Evolutionary conservation across 2,888 invertebrate genomes (phyloP), one percentile per base, ranked within the genome.

Genomic region (Thymelicus acteon): DNA sequence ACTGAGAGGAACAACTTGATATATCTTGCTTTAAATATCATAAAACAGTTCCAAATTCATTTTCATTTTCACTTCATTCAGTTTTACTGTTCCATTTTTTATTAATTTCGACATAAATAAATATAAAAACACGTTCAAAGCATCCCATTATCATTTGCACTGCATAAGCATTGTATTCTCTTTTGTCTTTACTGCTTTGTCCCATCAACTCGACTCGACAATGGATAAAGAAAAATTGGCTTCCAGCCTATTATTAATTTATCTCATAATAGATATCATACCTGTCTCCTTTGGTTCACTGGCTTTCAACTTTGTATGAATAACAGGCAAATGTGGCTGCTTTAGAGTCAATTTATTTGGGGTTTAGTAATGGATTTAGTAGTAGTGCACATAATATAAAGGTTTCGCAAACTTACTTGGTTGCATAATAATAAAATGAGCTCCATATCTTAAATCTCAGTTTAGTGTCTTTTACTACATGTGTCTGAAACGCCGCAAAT

Each of bases 151-250:
- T 67, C 67, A 60, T 67, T 67, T 67, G 37, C 72, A 73, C 52
- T 39, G 47, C 54, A 74, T 74, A 72, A 49, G 19, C 60, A 58
- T 60, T 67, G 49, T 47, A 60, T 69, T 65, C 65, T 58, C 73
- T 75, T 74, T 77, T 88, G 81, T 86, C 80, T 79, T 84, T 83
- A 85, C 84, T 82, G 77, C 82, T 82, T 85, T 80, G 83, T 84
- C 81, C 81, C 67, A 75, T 54, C 67, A 66, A 73, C 48, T 66
- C 58, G 31, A 48, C 10, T 58, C 66, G 82, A 90, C 90, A 90
- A 90, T 88, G 79, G 84, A 82, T 82, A 84, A 85, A 90, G 78
- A 79, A 90, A 90, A 90, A 90, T 90, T 90, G 90, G 87, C 85
- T 89, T 83, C 72, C 71, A 81, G 78, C 77, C 80, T 77, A 80